Percentiles rank a stretch among this genome's conserved stretches.
phyloP scores from a whole-genome alignment of 2,888 invertebrate species.

The Eupithecia insigniata region DNA sequence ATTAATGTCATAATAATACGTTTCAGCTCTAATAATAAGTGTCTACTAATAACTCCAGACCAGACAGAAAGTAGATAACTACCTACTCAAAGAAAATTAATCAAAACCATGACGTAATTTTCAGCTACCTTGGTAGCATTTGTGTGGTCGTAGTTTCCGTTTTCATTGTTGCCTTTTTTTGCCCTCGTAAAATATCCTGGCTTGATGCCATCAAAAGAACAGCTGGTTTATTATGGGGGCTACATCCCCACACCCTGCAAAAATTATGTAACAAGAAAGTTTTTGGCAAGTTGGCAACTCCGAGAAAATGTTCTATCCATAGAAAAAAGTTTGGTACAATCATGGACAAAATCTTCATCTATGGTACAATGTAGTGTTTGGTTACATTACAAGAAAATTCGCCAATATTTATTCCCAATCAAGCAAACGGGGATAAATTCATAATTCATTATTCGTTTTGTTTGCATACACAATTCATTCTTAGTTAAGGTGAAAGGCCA shows the following conservation, averaged over 20 bases:
- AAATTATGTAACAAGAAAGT: not conserved
- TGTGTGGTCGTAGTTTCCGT: slow-evolving; percentile 24
- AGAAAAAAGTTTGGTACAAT: not conserved
- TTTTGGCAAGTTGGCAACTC: not conserved
- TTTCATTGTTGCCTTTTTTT: slow-evolving; percentile 39
- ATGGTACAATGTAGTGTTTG: no score
- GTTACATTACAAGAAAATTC: no score
- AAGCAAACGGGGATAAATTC: no score
- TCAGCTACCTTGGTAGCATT: not conserved
- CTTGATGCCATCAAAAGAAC: slow-evolving; percentile 14
- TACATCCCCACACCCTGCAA: not conserved
- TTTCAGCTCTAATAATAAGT: no score
- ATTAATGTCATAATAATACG: no score
- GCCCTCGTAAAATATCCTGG: slow-evolving; percentile 26
- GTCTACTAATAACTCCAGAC: slow-evolving; percentile 2
- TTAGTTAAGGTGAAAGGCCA: no score
- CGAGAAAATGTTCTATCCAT: not conserved
- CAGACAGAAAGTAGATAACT: not conserved
- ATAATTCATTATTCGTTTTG: no score
- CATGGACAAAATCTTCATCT: no score
- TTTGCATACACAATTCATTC: no score
- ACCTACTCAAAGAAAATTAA: not conserved
- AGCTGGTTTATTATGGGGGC: slow-evolving; percentile 5
- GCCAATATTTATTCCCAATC: no score
- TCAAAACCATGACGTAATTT: not conserved